These are phyloP conservation scores for chimpanzee (Pan troglodytes) DNA, from an alignment of 2,113 vertebrate genomes.

Conservation along the genomic window NHGRI_mPanTro3-v2.1_pri NC_072411.2:90851501-90852000, in stretches of 20 bases:
- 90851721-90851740: neutral
- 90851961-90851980: conserved; percentile 60
- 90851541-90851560: neutral
- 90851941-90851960: conserved; percentile 70
- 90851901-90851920: conserved; percentile 60
- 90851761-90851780: too few relatives aligned
- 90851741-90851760: neutral
- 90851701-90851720: neutral
- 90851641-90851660: neutral
- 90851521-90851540: neutral
- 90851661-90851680: neutral
- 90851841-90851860: conserved; percentile 52
- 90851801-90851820: conserved; percentile 71
- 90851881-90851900: neutral
- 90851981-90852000: conserved; percentile 37
- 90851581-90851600: neutral
- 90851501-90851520: neutral
- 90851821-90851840: conserved; percentile 68
- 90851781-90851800: neutral
- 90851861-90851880: conserved; percentile 47
- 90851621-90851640: neutral
- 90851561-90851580: neutral
- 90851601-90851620: neutral
- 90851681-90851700: neutral
- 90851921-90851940: conserved; percentile 65